Percentiles rank a stretch among this genome's conserved stretches.
Evolutionary conservation across 1,140 invertebrate genomes (phyloP).

Genomic region (Aphelenchoides besseyi): DNA sequence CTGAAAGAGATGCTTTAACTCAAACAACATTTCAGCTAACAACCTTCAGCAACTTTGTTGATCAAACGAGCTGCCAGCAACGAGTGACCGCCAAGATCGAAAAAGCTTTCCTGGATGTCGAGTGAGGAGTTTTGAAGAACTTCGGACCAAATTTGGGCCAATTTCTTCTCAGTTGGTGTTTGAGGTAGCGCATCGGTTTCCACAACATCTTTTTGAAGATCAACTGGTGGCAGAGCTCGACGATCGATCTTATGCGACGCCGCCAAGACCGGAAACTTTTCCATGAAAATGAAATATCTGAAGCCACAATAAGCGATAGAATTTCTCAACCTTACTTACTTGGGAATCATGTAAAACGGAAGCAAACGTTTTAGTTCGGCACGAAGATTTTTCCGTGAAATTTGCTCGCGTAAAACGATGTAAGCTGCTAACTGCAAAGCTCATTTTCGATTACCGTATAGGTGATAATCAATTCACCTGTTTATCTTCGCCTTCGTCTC

Average conservation of each 20-base stretch:
- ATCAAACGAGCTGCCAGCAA: slow-evolving; percentile 66
- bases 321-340: slow-evolving; percentile 66
- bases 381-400: slow-evolving; percentile 63
- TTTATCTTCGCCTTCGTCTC: slow-evolving; percentile 67
- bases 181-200: slow-evolving; percentile 62
- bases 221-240: slow-evolving; percentile 63
- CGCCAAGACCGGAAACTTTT: slow-evolving; percentile 64
- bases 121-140: slow-evolving; percentile 59
- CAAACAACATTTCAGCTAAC: too few relatives aligned
- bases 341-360: slow-evolving; percentile 68
- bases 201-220: slow-evolving; percentile 53
- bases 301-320: slow-evolving; percentile 15
- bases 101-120: slow-evolving; percentile 66
- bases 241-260: slow-evolving; percentile 65
- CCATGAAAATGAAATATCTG: slow-evolving; percentile 23
- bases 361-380: slow-evolving; percentile 64
- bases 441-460: not conserved
- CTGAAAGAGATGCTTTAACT: too few relatives aligned
- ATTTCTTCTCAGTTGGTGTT: slow-evolving; percentile 63
- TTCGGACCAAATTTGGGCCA: slow-evolving; percentile 64
- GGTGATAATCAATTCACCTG: slow-evolving; percentile 35
- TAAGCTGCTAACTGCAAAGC: slow-evolving; percentile 67
- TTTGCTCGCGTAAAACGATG: slow-evolving; percentile 63
- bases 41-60: slow-evolving; percentile 61
- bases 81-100: slow-evolving; percentile 67